Percentiles rank a stretch among this genome's conserved stretches.
These are phyloP conservation scores for Pao palembangensis DNA, from an alignment of 2,113 vertebrate species.

Conservation along the genomic window DNA sequence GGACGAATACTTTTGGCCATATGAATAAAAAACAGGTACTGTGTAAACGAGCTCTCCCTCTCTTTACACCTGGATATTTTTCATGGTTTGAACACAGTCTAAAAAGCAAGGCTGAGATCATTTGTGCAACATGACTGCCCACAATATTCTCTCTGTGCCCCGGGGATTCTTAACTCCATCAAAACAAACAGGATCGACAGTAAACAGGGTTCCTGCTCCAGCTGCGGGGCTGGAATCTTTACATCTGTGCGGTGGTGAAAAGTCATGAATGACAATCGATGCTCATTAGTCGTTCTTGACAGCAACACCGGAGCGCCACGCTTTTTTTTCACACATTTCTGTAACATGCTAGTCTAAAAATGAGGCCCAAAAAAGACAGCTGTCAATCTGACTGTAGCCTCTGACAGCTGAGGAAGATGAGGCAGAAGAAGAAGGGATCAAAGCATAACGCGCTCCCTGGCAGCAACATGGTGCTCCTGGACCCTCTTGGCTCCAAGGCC, in stretches of 20 bases:
- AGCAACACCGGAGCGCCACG: constrained; percentile 41
- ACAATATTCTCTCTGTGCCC: constrained; percentile 37
- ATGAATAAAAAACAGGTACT: not conserved
- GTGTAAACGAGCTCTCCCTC: not conserved
- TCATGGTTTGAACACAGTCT: constrained; percentile 16
- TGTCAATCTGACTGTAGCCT: constrained; percentile 53
- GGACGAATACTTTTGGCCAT: too few species aligned
- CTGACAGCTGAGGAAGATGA: constrained; percentile 43
- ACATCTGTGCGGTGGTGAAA: constrained; percentile 21
- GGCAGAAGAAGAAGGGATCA: constrained; percentile 45
- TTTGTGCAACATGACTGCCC: constrained; percentile 43
- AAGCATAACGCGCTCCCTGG: constrained; percentile 45
- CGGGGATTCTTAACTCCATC: constrained; percentile 49
- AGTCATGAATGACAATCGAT: constrained; percentile 43
- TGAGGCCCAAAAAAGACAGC: constrained; percentile 12
- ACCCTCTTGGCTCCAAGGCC: constrained; percentile 30
- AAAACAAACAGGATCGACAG: constrained; percentile 61
- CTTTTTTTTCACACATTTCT: too few species aligned
- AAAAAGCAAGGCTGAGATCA: constrained; percentile 27
- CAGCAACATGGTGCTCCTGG: constrained; percentile 42
- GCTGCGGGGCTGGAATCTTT: constrained; percentile 37
- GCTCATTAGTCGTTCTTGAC: constrained; percentile 55
- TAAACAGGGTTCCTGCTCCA: constrained; percentile 34
- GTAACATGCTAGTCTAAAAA: too few species aligned
- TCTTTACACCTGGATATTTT: not conserved